Percentiles rank a stretch among this genome's conserved stretches.
These are phyloP conservation scores for Catagonus wagneri DNA, from an alignment of 2,113 vertebrate species.

Conservation along the genomic window DNA sequence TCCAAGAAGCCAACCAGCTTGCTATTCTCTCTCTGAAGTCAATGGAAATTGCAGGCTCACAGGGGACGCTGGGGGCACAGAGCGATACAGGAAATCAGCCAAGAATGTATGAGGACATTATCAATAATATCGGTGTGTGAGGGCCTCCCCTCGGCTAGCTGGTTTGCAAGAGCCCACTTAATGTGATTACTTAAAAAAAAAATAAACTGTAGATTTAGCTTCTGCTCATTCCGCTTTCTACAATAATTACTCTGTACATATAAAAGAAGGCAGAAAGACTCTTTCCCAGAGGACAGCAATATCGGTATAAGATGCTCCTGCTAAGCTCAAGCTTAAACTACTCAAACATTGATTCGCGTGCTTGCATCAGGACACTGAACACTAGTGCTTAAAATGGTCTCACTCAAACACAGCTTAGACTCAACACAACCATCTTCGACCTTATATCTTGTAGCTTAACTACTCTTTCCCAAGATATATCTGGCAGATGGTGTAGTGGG, in stretches of 20 bases:
- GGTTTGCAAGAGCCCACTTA: conserved; percentile 56
- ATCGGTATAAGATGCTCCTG: not conserved
- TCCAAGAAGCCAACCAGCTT: not conserved
- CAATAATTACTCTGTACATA: not conserved
- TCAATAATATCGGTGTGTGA: not conserved
- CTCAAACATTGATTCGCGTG: not conserved
- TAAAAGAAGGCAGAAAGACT: not conserved
- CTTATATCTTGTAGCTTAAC: not conserved
- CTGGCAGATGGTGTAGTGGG: not conserved
- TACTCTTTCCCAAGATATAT: too few relatives aligned
- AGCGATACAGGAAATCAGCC: not conserved
- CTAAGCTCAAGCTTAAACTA: not conserved
- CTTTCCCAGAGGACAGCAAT: not conserved
- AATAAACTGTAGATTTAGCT: not conserved
- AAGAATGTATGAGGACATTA: not conserved
- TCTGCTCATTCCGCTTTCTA: not conserved
- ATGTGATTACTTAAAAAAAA: conserved; percentile 14
- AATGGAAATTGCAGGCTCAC: not conserved
- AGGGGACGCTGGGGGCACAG: not conserved
- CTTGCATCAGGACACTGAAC: not conserved
- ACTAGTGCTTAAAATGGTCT: not conserved
- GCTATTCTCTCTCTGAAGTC: not conserved
- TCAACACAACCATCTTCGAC: not conserved
- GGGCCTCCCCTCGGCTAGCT: not conserved
- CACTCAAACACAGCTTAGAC: not conserved